These are phyloP conservation scores for Icerya purchasi DNA, from an alignment of 2,888 invertebrate species.

Conservation along the genomic window DNA sequence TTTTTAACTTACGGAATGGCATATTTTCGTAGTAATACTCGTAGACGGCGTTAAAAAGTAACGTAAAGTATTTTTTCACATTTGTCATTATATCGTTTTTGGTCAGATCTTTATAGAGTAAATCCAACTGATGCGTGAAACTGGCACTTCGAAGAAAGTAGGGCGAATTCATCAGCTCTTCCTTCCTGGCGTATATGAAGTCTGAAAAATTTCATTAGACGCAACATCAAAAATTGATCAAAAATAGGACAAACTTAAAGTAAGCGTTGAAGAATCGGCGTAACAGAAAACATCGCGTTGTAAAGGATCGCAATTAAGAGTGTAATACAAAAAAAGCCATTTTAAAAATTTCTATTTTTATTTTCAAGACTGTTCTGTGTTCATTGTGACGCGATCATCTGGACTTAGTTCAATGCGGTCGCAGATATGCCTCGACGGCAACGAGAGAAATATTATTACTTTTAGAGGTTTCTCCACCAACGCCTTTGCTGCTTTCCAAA, in stretches of 20 bases:
- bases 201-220: constrained; percentile 33
- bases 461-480: no score
- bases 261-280: no score
- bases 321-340: no score
- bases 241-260: no score
- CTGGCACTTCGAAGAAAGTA: constrained; percentile 61
- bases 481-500: no score
- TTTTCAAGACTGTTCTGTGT: no score
- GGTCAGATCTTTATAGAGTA: constrained; percentile 51
- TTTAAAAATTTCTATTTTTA: no score
- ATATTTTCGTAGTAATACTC: constrained; percentile 43
- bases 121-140: constrained; percentile 57
- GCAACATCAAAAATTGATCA: no score
- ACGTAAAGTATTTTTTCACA: constrained; percentile 47
- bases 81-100: constrained; percentile 57
- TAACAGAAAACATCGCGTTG: constrained; percentile 2
- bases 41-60: constrained; percentile 41
- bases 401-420: no score
- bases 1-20: constrained; percentile 42
- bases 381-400: no score
- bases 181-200: constrained; percentile 56
- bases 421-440: no score
- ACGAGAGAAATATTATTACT: no score
- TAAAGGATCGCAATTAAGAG: constrained; percentile 5
- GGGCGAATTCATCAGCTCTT: constrained; percentile 55